phyloP scores from a whole-genome alignment of 1,140 invertebrate species.

The Acromyrmex charruanus region DNA sequence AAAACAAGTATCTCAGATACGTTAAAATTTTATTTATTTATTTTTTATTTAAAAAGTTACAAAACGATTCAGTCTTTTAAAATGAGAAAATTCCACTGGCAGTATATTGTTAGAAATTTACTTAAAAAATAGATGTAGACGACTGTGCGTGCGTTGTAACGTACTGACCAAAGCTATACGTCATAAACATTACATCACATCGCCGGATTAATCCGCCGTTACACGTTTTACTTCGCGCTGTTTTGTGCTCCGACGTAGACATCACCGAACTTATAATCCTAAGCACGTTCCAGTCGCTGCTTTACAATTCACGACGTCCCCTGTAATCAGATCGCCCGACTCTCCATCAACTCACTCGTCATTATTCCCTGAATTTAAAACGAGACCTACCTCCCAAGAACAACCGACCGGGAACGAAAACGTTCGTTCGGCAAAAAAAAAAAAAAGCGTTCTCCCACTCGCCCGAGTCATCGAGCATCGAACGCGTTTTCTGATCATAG shows the following conservation, averaged over 20 bases:
- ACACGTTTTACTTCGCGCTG: conserved; percentile 4
- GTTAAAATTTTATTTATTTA: neutral
- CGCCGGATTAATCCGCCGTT: conserved; percentile 38
- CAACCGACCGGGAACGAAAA: conserved; percentile 23
- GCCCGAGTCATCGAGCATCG: conserved; percentile 62
- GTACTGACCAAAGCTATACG: neutral
- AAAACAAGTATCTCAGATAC: neutral
- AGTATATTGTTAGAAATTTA: conserved; percentile 37
- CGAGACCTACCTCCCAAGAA: neutral
- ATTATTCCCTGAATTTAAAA: conserved; percentile 9
- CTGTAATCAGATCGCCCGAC: conserved; percentile 35
- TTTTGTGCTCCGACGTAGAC: neutral
- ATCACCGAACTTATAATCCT: conserved; percentile 2
- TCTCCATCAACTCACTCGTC: neutral
- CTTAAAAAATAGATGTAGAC: neutral
- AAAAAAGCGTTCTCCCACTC: neutral
- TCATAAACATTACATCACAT: conserved; percentile 12
- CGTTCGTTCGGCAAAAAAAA: conserved; percentile 7
- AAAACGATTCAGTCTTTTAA: conserved; percentile 36
- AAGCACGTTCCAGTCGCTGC: conserved; percentile 44
- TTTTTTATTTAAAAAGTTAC: conserved; percentile 14
- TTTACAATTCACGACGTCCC: conserved; percentile 41
- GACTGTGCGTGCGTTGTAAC: neutral
- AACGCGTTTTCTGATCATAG: conserved; percentile 26
- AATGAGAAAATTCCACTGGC: conserved; percentile 35